Conservation (phyloP, 2,888 invertebrate genomes). For the Drosophila kanekoi region DNA sequence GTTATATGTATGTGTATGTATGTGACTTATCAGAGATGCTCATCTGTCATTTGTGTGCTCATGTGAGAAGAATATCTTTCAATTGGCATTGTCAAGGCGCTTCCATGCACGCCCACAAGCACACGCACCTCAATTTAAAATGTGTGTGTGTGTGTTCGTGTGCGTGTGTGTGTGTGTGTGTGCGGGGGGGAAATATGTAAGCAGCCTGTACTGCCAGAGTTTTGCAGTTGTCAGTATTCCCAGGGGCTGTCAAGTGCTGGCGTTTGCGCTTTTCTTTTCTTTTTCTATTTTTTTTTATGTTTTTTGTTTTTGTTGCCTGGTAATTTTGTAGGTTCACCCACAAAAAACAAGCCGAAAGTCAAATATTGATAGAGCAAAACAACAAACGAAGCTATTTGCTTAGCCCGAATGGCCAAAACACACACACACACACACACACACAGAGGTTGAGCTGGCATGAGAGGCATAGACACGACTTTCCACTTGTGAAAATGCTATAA, state of each 20-base stretch:
- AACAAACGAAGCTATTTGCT: conserved; percentile 81
- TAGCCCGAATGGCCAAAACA: conserved; percentile 64
- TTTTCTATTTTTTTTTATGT: conserved; percentile 12
- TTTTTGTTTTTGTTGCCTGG: conserved; percentile 38
- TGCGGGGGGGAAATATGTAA: conserved; percentile 44
- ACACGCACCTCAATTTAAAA: conserved; percentile 59
- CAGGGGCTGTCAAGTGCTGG: conserved; percentile 54
- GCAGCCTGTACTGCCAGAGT: conserved; percentile 28
- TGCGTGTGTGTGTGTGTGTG: conserved; percentile 3
- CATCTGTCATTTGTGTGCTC: conserved; percentile 61
- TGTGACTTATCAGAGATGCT: conserved; percentile 49
- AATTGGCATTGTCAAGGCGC: conserved; percentile 60
- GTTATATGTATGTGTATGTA: conserved; percentile 24
- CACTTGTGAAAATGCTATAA: conserved; percentile 80
- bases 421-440: conserved; percentile 12
- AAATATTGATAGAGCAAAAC: conserved; percentile 78
- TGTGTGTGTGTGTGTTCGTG: conserved; percentile 11
- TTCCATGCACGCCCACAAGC: conserved; percentile 16
- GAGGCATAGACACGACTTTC: conserved; percentile 70
- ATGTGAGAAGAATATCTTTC: conserved; percentile 65
- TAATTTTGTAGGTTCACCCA: conserved; percentile 75
- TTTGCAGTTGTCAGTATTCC: conserved; percentile 54
- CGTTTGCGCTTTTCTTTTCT: conserved; percentile 48
- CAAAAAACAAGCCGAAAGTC: conserved; percentile 76
- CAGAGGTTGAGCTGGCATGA: background rate